Percentiles rank a stretch among this genome's conserved stretches.
phyloP scores from a whole-genome alignment of 2,113 vertebrate species.

The Drymodes brunneopygia region DNA sequence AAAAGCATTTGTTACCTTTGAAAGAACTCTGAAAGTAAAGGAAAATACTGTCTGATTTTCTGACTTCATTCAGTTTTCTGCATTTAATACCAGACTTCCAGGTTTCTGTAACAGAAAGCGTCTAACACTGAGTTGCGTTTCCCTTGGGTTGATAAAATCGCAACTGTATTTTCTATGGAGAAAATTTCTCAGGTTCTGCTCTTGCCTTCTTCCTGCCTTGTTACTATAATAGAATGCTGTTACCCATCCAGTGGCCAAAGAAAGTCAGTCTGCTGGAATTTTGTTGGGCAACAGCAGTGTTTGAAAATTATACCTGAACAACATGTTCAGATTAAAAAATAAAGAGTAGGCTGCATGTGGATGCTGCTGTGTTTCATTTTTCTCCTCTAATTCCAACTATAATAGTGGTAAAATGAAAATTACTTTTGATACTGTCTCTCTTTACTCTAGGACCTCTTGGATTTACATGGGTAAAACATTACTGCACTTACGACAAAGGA shows the following conservation, averaged over 20 bases:
- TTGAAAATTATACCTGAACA: background rate
- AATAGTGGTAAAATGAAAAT: background rate
- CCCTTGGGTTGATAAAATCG: background rate
- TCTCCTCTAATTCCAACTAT: background rate
- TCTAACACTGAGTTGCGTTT: background rate
- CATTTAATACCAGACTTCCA: background rate
- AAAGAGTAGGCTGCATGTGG: background rate
- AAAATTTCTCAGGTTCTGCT: background rate
- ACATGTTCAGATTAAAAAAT: background rate
- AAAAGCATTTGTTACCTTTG: background rate
- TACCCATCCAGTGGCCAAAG: background rate
- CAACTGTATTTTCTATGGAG: background rate
- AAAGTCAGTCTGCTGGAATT: background rate
- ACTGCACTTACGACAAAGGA: slow-evolving; percentile 93
- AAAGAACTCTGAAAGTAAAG: background rate
- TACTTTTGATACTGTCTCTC: background rate
- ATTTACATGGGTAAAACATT: slow-evolving; percentile 94
- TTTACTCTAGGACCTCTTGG: slow-evolving; percentile 87
- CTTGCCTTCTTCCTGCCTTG: background rate
- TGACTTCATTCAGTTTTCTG: background rate
- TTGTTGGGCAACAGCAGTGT: background rate
- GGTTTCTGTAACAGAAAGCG: background rate
- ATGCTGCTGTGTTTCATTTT: background rate
- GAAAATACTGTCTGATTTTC: background rate
- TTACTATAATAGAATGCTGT: background rate